phyloP scores from a whole-genome alignment of 2,113 vertebrate species.

The Centrocercus urophasianus region DNA sequence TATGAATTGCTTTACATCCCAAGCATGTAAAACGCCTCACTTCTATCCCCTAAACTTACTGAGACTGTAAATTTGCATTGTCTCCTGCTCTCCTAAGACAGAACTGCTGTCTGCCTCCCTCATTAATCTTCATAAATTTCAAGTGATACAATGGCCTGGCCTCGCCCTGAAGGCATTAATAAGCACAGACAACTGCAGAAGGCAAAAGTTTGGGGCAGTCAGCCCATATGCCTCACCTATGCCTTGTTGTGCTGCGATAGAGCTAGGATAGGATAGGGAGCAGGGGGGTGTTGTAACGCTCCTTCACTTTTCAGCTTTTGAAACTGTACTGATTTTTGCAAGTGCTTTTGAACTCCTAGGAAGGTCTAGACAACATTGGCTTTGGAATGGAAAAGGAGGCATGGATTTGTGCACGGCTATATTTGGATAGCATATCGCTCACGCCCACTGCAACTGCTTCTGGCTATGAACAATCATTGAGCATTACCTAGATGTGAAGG shows the following conservation, averaged over 20 bases:
- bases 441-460: not conserved
- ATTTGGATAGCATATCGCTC: not conserved
- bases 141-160: slow-evolving; percentile 34
- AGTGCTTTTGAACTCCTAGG: not conserved
- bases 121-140: slow-evolving; percentile 67
- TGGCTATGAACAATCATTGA: not conserved
- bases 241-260: accelerated
- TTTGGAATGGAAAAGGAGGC: not conserved
- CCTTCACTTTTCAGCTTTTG: not conserved
- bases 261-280: not conserved
- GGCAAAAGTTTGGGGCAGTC: slow-evolving; percentile 33
- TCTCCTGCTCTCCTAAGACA: slow-evolving; percentile 31
- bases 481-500: not conserved
- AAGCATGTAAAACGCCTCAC: not conserved
- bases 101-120: slow-evolving; percentile 32
- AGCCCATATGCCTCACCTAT: not conserved
- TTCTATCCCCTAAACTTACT: not conserved
- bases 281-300: not conserved
- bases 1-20: not conserved
- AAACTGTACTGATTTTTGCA: not conserved
- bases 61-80: slow-evolving; percentile 12
- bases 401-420: not conserved
- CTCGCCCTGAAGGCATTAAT: slow-evolving; percentile 7
- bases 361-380: not conserved
- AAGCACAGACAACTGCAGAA: slow-evolving; percentile 7